Base-by-base conservation (phyloP, 2,888 invertebrate genomes). In the Drosophila robusta region DNA sequence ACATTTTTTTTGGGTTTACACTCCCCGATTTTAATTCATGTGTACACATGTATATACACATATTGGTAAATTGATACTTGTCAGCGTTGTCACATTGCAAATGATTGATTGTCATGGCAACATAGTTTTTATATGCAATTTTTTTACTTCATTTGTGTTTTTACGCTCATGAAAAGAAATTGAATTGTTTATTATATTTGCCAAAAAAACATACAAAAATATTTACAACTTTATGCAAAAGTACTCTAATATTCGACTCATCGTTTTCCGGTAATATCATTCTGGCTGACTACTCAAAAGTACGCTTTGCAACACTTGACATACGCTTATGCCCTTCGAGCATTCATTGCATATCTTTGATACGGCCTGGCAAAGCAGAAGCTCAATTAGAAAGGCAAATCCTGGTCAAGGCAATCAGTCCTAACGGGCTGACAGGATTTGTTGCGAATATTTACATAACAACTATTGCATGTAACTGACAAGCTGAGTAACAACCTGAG, bases 361-460 rank as follows among this genome's bases (percentile, higher is more conserved):
- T 32, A 45, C 12, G 45, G 26, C 38, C 8, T 6, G 18, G 34
- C 24, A 38, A 39, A 22, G 24, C 32, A 52, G 18, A 52, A 44
- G 67, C 67, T 63, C 74, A 73, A 77, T 77, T 77, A 70, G 70
- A 61, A 58, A 64, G 64, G 45, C 67, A 68, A 74, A 70, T 70
- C 58, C 61, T 46, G 49, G 71, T 56, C 71, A 60, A 42, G 39
- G 58, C 77, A 80, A 77, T 70, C 77, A 69, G 75, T 55, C 58
- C 65, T 51, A 74, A 69, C 64, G 50, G 71, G 44, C 65, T 67
- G 75, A 70, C 75, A 56, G 87, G 72, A 79, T 79, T 79, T 76
- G 68, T 70, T 76, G 70, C 78, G 73, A 78, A 82, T 87, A 86
- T 86, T 86, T 86, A 74, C 85, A 86, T 86, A 86, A 87, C 85